Evolutionary conservation across 2,113 vertebrate genomes (phyloP).

Genomic region (Platanista minor): DNA sequence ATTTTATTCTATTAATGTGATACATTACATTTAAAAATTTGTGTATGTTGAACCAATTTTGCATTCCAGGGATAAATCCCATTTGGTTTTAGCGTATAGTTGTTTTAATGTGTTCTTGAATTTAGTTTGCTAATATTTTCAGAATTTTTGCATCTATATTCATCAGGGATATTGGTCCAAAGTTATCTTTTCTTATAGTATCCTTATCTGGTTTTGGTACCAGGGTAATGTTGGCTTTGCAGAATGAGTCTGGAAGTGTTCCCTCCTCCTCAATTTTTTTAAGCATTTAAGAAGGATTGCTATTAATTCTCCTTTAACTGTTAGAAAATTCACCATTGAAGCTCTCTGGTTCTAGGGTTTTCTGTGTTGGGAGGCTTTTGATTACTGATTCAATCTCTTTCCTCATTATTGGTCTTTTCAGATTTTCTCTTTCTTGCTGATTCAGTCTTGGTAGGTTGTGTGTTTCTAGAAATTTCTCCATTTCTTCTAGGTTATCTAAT

Average conservation of each 20-base stretch:
- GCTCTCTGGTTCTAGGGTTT: neutral
- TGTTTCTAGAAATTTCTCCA: neutral
- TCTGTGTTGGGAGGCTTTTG: neutral
- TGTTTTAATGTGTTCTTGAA: neutral
- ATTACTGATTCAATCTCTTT: neutral
- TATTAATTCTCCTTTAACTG: neutral
- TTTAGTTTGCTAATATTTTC: neutral
- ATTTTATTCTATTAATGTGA: neutral
- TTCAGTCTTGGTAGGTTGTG: neutral
- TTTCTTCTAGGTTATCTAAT: neutral
- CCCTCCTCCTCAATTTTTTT: neutral
- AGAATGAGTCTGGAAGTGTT: neutral
- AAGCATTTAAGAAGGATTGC: neutral
- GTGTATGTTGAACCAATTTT: neutral
- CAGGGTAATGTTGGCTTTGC: neutral
- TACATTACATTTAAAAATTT: neutral
- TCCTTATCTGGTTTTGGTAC: neutral
- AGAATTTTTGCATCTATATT: neutral
- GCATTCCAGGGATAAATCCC: neutral
- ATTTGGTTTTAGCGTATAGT: neutral
- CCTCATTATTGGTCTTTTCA: neutral
- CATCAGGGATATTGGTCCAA: neutral
- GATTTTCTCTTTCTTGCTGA: neutral
- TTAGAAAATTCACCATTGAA: neutral
- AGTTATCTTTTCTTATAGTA: neutral